Percentiles rank a stretch among this genome's conserved stretches.
These are phyloP conservation scores for Scaptomyza pallida DNA, from an alignment of 1,140 invertebrate species.

Conservation along the genomic window DNA sequence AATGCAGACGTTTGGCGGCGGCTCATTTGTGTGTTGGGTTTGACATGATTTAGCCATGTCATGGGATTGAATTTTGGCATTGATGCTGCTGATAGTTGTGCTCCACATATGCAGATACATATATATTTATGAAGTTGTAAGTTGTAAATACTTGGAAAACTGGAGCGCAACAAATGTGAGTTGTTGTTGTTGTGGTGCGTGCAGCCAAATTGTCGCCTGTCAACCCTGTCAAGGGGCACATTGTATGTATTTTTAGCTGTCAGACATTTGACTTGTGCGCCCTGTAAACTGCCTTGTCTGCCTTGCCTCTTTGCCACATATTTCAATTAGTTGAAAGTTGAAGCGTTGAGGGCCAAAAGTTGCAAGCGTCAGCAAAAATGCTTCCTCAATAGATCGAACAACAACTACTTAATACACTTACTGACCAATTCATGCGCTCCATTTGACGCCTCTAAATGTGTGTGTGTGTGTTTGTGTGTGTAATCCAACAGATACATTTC, in stretches of 20 bases:
- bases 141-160: constrained; percentile 47
- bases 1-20: constrained; percentile 5
- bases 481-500: constrained; percentile 8
- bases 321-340: constrained; percentile 73
- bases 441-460: too few species aligned
- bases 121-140: background rate
- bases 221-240: constrained; percentile 52
- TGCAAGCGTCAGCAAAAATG: constrained; percentile 44
- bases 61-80: constrained; percentile 32
- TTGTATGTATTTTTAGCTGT: constrained; percentile 70
- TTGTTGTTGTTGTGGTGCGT: constrained; percentile 40
- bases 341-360: constrained; percentile 35
- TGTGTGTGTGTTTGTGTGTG: too few species aligned
- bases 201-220: constrained; percentile 70
- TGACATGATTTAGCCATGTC: constrained; percentile 48
- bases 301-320: constrained; percentile 34
- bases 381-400: constrained; percentile 35
- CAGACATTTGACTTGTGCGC: constrained; percentile 69
- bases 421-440: constrained; percentile 47
- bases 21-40: constrained; percentile 52
- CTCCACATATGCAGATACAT: background rate
- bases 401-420: constrained; percentile 19
- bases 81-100: constrained; percentile 14
- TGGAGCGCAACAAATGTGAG: constrained; percentile 65
- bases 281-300: background rate